Base-by-base conservation (phyloP, 37 sponge, comb jelly and placozoan genomes). In the Geodia barretti region DNA sequence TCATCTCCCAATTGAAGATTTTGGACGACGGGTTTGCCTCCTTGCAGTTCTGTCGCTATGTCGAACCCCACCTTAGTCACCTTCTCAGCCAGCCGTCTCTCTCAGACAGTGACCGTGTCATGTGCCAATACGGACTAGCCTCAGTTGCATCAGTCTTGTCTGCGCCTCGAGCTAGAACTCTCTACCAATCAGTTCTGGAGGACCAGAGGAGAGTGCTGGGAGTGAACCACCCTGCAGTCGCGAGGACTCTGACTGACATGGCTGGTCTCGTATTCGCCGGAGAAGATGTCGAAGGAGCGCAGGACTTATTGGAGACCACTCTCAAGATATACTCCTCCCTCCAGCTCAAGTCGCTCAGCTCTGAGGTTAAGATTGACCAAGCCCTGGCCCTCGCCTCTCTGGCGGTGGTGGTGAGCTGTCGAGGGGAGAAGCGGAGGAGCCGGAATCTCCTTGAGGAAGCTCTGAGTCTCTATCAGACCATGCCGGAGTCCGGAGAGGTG, bases 371-470 rank as follows among this genome's bases (percentile, higher is more conserved):
- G 1, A 61, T 81, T 17, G 77, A 83, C 38, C 17, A 78, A 2
- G 94, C 84, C 4, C 42, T 73, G 24, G 72, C 87, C 26, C 40
- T 87, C 19, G 74, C 91, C 35, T 68, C 83, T 0, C 80, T 92
- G 25, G 96, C 78, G 4, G 40, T 87, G 1, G 91, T 83, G 3
- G 80, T 60, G 35, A 68, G 76, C 59, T 60, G 71, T 34, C 65
- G 83, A 32, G 87, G 81, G 34, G 87, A 91, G 20, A 71, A 81
- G 59, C 11, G 76, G 58, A 31, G 41, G 34, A 73, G 91, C 62
- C 61, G 68, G 25, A 71, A 90, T 23, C 36, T 59, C 33, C 65
- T 89, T 23, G 96, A 92, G 59, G 38, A 71, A 34, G 87, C 94
- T 14, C 54, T 95, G 66, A 70, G 28, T 0, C 32, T 85, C 38